phyloP scores from a whole-genome alignment of 2,888 invertebrate species.

The Cistogaster globosa region DNA sequence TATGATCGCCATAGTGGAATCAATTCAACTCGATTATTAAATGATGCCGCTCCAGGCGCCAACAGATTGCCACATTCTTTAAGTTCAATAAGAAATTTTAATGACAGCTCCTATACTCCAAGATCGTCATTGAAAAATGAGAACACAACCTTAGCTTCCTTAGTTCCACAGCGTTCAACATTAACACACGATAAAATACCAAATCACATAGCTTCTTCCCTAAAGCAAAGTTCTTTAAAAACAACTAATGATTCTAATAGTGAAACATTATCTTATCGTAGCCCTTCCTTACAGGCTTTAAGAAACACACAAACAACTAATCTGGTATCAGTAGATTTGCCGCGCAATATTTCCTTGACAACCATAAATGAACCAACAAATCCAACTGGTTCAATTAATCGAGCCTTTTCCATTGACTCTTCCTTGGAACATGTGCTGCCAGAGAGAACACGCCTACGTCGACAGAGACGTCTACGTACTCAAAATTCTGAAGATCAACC shows the following conservation, averaged over 20 bases:
- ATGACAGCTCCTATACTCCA: neutral
- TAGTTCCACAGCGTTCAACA: neutral
- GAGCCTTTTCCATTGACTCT: slow-evolving; percentile 56
- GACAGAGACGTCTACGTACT: slow-evolving; percentile 78
- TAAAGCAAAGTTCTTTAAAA: neutral
- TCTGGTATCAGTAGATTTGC: slow-evolving; percentile 44
- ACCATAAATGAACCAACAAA: neutral
- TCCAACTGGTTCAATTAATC: slow-evolving; percentile 2
- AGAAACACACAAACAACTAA: slow-evolving; percentile 41
- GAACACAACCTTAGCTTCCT: neutral
- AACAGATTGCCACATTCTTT: slow-evolving; percentile 2
- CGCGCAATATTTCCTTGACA: slow-evolving; percentile 4
- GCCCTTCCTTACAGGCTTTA: slow-evolving; percentile 35
- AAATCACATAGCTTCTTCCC: neutral
- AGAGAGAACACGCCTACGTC: slow-evolving; percentile 77
- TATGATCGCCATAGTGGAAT: neutral
- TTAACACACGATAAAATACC: neutral
- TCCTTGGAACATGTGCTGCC: slow-evolving; percentile 73
- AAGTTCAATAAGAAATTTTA: slow-evolving; percentile 1
- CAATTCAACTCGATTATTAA: slow-evolving; percentile 2
- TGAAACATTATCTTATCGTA: neutral
- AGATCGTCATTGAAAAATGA: slow-evolving; percentile 28
- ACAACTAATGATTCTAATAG: neutral
- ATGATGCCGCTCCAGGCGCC: neutral
- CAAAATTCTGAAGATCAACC: slow-evolving; percentile 76